Conservation (phyloP, 2,888 invertebrate genomes). For the Nemurella pictetii region DNA sequence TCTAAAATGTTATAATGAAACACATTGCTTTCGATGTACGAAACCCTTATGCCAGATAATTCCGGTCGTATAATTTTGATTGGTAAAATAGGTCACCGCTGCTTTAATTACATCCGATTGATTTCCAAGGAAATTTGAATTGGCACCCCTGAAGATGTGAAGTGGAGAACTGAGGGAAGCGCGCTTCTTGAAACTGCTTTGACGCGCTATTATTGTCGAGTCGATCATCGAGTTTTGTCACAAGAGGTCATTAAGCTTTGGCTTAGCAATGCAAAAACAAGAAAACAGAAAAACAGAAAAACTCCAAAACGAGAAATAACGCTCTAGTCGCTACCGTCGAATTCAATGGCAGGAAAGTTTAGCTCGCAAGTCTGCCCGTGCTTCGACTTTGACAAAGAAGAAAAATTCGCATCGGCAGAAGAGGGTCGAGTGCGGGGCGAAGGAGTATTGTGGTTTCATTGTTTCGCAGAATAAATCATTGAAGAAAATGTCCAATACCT, state of each 20-base stretch:
- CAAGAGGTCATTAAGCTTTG: neutral
- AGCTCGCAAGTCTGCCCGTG: neutral
- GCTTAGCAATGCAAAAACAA: neutral
- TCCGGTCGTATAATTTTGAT: neutral
- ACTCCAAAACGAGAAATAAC: neutral
- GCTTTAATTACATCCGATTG: neutral
- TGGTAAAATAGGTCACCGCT: neutral
- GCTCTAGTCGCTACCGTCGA: neutral
- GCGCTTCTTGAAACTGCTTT: neutral
- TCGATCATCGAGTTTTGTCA: neutral
- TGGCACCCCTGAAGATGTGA: neutral
- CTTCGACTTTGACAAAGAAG: neutral
- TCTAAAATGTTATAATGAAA: neutral
- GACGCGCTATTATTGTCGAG: neutral
- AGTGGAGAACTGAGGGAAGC: too few species aligned
- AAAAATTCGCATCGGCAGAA: neutral
- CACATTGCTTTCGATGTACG: neutral
- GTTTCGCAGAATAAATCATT: conserved; percentile 2
- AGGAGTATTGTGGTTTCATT: conserved; percentile 14
- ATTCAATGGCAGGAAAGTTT: neutral
- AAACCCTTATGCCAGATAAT: neutral
- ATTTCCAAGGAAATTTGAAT: neutral
- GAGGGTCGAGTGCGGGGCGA: neutral
- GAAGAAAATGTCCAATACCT: conserved; percentile 26
- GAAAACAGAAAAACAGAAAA: neutral